Base-by-base conservation (phyloP, 53 echinoderm and acorn worm species). In the Holothuria leucospilota region DNA sequence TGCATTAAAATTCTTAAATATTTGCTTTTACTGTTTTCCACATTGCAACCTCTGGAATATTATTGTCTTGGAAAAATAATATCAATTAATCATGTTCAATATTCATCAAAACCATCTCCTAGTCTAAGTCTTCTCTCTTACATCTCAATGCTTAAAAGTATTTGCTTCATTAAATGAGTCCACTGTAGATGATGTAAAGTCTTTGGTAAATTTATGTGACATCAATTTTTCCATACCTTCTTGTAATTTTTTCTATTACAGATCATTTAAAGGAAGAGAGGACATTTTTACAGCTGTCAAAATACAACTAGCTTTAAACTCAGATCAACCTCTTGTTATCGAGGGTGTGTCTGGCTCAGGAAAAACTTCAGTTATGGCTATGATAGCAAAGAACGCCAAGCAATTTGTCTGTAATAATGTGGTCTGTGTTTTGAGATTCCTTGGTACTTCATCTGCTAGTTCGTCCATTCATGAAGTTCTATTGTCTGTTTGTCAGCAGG, bases 321-420 rank as follows among this genome's bases (percentile, higher is more conserved):
- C 84, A 12, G 63, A 71, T 51, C 89, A 90, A 39, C 96, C 96
- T 7, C 53, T 92, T 63, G 77, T 93, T 14, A 63, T 96, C n/a
- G 89, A 96, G 27, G 96, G 96, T 8, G 84, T 88, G 59, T 96
- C 96, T 6, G 96, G 96, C 4, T 96, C 96, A 38, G 96, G 96
- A 29, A 96, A 96, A 86, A 96, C 96, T 2, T 94, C 96, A 0
- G 86, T 96, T 39, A 93, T 96, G 96, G 96, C 96, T 23, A 94
- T 96, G 96, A 68, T 94, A 5, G 96, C 92, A 42, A 87, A 59
- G 68, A 71, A 82, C 40, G 82, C 86, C 27, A 69, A 69, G 24
- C 49, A 86, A 13, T 89, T 87, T 88, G 71, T 92, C 27, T 38
- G 59, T 10, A 79, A 74, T 16, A 29, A 79, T 63, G 88, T 94